Evolutionary conservation across 2,113 vertebrate genomes (phyloP), one percentile per base, ranked within the genome.

Genomic region (Cyprinodon brontotheroides): DNA sequence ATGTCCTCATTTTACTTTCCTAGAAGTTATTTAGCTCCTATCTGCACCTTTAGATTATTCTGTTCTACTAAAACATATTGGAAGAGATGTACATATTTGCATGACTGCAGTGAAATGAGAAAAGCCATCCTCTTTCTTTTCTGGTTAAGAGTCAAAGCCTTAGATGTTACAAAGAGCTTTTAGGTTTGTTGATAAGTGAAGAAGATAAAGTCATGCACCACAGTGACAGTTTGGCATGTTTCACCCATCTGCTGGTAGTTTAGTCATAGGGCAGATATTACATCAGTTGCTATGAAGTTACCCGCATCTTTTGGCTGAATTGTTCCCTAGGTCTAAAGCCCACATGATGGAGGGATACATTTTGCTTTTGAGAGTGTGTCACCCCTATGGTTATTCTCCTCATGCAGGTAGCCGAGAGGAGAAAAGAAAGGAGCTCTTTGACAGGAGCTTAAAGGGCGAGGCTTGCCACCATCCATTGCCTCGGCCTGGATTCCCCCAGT

Each of bases 371-470:
- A 83, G 81, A 87, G 87, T 82, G 85, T 60, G 77, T 85, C 77
- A 75, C 92, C 89, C 91, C 73, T 82, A 87, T 93, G 82, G 63
- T 80, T 82, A 80, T 88, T 83, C 76, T 85, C 76, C 79, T 67
- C 82, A 91, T 91, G 89, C 91, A 89, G 89, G 91, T 90, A 89
- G 68, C 83, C 78, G 72, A 43, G 74, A 83, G 83, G 72, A 75
- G 69, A 53, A 78, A 85, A 90, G 89, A 92, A 91, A 87, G 82
- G 89, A 86, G 74, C 80, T 89, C 89, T 90, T 87, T 90, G 89
- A 91, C 85, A 81, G 68, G 29, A 70, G 63, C 53, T 69, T 61
- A 72, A 74, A 78, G 81, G 78, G 81, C 77, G 84, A 17, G 53
- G 74, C 60, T 89, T 87, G 78, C 83, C 91, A 81, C 85, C 85